A percentile compares a stretch with the other conserved stretches of the same genome.
phyloP scores from a whole-genome alignment of 2,797 vertebrate genomes.

The Epinephelus malabaricus region DNA sequence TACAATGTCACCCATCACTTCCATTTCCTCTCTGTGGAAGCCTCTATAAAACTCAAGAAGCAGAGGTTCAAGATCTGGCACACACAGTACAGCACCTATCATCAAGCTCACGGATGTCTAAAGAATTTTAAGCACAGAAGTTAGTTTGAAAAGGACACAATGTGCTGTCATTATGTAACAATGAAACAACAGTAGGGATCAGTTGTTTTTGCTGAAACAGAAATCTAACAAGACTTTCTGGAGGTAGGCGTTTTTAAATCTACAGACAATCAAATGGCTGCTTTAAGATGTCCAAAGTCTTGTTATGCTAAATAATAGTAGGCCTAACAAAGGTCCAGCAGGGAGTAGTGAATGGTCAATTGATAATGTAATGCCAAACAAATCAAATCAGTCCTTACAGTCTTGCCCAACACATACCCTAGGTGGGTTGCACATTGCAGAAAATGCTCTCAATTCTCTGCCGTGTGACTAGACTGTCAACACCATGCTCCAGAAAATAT shows the following conservation, averaged over 20 bases:
- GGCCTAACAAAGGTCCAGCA: neutral
- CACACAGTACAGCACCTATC: neutral
- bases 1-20: constrained; percentile 32
- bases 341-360: neutral
- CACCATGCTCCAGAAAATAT: neutral
- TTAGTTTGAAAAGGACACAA: neutral
- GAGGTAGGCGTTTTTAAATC: neutral
- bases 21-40: constrained; percentile 16
- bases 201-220: neutral
- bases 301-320: neutral
- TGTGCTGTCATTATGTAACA: neutral
- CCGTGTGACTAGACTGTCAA: constrained; percentile 14
- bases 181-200: neutral
- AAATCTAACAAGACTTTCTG: neutral
- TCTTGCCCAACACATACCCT: neutral
- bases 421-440: neutral
- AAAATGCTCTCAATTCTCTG: constrained; percentile 8
- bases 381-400: neutral
- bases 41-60: constrained; percentile 21
- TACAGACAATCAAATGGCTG: neutral
- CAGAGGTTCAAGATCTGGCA: neutral
- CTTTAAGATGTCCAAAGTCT: neutral
- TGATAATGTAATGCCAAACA: neutral
- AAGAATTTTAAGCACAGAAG: neutral
- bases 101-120: neutral